Percentiles rank a stretch among this genome's conserved stretches.
phyloP scores from a whole-genome alignment of 2,888 invertebrate genomes.

The Anaspis maculata region DNA sequence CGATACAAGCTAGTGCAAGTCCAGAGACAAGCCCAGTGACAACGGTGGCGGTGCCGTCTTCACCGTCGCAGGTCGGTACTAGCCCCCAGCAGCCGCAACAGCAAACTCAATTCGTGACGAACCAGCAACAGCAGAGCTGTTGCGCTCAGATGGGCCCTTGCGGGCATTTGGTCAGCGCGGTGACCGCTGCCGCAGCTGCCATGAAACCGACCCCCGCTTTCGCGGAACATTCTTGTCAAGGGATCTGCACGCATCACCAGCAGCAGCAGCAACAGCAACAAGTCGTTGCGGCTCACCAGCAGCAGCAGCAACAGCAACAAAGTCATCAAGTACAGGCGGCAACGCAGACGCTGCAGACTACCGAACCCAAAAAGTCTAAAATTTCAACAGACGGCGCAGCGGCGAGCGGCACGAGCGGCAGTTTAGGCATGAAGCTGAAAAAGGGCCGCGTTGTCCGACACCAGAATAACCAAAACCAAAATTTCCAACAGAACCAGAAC shows the following conservation, averaged over 20 bases:
- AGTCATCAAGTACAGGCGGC: conserved; percentile 53
- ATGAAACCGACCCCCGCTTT: too few species aligned
- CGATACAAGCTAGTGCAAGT: conserved; percentile 28
- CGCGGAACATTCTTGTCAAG: too few species aligned
- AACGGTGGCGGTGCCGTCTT: too few species aligned
- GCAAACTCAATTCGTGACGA: conserved; percentile 16
- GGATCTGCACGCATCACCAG: conserved; percentile 33
- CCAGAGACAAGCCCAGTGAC: conserved; percentile 32
- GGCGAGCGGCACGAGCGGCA: conserved; percentile 19
- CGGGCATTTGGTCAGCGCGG: too few species aligned
- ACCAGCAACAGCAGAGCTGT: conserved; percentile 19
- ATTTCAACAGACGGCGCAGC: conserved; percentile 16
- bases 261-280: conserved; percentile 20
- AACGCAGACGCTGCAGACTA: conserved; percentile 50
- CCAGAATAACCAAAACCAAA: conserved; percentile 39
- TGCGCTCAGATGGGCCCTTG: conserved; percentile 3
- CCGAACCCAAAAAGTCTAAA: conserved; percentile 4
- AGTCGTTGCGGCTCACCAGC: conserved; percentile 18
- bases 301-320: conserved; percentile 25
- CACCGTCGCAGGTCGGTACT: conserved; percentile 20
- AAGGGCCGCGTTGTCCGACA: conserved; percentile 40
- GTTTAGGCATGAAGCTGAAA: conserved; percentile 38
- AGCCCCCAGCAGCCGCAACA: conserved; percentile 48
- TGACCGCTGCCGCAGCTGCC: too few species aligned
- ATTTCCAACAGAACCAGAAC: conserved; percentile 43